phyloP scores from a whole-genome alignment of 2,113 vertebrate genomes.

The Etia nguti region DNA sequence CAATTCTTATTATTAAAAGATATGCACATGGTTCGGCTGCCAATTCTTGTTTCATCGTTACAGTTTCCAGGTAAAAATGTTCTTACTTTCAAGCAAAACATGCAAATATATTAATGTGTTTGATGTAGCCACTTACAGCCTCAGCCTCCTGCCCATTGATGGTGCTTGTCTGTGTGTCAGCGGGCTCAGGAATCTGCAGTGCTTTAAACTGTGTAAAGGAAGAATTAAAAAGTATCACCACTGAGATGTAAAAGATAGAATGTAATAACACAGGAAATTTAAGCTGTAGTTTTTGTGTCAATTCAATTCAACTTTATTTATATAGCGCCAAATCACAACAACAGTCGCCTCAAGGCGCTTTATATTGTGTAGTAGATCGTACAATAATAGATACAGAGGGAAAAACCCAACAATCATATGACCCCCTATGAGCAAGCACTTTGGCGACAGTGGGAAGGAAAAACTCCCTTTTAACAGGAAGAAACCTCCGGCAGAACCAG shows the following conservation, averaged over 20 bases:
- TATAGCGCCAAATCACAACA: too few relatives aligned
- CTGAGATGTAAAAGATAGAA: neutral
- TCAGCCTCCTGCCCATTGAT: slow-evolving; percentile 83
- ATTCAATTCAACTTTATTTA: too few relatives aligned
- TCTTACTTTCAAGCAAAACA: neutral
- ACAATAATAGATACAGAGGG: too few relatives aligned
- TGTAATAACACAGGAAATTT: neutral
- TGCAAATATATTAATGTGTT: neutral
- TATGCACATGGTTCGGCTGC: neutral
- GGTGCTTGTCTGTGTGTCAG: slow-evolving; percentile 78
- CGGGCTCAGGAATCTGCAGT: slow-evolving; percentile 81
- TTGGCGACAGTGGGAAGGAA: too few relatives aligned
- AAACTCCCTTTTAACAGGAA: too few relatives aligned
- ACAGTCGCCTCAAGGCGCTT: too few relatives aligned
- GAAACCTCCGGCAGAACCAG: too few relatives aligned
- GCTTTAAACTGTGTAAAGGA: slow-evolving; percentile 76
- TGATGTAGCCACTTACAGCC: slow-evolving; percentile 76
- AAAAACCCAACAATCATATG: too few relatives aligned
- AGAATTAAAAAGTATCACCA: neutral
- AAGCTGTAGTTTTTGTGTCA: neutral
- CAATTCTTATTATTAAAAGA: neutral
- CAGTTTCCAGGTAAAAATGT: neutral
- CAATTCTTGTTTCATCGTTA: neutral
- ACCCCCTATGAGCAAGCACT: too few relatives aligned
- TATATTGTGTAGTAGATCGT: too few relatives aligned